These are phyloP conservation scores for Nothobranchius kuhntae DNA, from an alignment of 2,113 vertebrate genomes.

Conservation along the genomic window DNA sequence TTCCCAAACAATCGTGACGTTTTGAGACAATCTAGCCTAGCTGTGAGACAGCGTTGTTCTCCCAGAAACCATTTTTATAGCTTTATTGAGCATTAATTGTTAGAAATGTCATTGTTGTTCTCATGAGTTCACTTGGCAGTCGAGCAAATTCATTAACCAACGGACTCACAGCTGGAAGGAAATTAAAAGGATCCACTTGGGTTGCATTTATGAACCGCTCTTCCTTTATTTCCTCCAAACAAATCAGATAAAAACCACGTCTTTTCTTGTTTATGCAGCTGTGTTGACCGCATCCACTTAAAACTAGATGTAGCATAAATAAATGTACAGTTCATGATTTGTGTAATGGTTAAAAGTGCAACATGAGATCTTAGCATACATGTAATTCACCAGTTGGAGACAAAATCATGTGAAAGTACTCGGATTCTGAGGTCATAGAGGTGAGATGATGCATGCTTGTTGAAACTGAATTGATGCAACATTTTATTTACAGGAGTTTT, in stretches of 20 bases:
- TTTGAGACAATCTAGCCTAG: neutral
- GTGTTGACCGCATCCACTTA: slow-evolving; percentile 8
- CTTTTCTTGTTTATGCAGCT: neutral
- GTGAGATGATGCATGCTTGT: too few relatives aligned
- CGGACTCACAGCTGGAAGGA: neutral
- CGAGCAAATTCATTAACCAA: neutral
- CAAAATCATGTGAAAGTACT: too few relatives aligned
- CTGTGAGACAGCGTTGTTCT: neutral
- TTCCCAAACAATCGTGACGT: slow-evolving; percentile 23
- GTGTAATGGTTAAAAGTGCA: neutral
- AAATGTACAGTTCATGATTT: neutral
- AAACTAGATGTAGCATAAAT: neutral
- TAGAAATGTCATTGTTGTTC: neutral
- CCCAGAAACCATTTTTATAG: neutral
- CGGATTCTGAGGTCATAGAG: too few relatives aligned
- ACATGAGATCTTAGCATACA: neutral
- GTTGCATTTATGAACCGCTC: neutral
- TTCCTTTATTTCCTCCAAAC: neutral
- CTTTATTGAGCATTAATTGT: neutral
- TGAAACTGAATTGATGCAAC: too few relatives aligned
- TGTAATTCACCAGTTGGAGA: too few relatives aligned
- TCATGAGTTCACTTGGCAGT: slow-evolving; percentile 2
- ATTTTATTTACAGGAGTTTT: too few relatives aligned
- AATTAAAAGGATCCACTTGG: neutral
- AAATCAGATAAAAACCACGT: neutral